A percentile compares a stretch with the other conserved stretches of the same genome.
phyloP scores from a whole-genome alignment of 2,113 vertebrate genomes.

The Odobenus rosmarus region DNA sequence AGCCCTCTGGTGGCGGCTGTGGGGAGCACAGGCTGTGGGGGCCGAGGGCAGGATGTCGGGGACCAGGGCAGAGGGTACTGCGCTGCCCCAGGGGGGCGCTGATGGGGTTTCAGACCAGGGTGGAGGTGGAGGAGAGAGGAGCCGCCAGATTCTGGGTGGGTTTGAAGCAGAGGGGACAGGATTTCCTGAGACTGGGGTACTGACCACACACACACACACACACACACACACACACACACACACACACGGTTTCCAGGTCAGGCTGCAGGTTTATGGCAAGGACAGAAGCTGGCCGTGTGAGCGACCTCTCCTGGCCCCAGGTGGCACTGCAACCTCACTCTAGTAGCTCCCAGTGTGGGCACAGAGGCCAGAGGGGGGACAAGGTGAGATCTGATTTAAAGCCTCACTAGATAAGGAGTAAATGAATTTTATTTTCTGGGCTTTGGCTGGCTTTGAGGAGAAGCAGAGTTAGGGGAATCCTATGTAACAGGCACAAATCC shows the following conservation, averaged over 20 bases:
- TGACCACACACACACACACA: no score
- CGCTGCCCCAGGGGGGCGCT: background rate
- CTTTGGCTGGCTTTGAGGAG: background rate
- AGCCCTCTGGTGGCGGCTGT: background rate
- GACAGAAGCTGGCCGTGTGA: background rate
- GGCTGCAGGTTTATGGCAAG: background rate
- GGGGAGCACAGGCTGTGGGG: background rate
- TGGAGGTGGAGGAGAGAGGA: background rate
- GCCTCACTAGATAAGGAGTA: background rate
- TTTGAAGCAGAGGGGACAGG: background rate
- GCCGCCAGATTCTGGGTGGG: background rate
- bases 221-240: no score
- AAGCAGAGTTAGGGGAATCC: background rate
- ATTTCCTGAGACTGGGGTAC: background rate
- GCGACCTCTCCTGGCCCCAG: background rate
- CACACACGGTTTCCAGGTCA: background rate
- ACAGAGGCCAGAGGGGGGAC: rapidly evolving
- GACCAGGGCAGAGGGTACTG: background rate
- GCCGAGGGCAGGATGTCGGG: background rate
- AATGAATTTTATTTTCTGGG: background rate
- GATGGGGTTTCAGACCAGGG: background rate
- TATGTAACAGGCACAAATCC: background rate
- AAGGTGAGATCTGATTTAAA: background rate
- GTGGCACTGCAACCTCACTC: background rate
- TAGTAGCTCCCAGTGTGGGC: background rate